These are phyloP conservation scores for Redunca redunca DNA, from an alignment of 2,113 vertebrate genomes.

Conservation along the genomic window DNA sequence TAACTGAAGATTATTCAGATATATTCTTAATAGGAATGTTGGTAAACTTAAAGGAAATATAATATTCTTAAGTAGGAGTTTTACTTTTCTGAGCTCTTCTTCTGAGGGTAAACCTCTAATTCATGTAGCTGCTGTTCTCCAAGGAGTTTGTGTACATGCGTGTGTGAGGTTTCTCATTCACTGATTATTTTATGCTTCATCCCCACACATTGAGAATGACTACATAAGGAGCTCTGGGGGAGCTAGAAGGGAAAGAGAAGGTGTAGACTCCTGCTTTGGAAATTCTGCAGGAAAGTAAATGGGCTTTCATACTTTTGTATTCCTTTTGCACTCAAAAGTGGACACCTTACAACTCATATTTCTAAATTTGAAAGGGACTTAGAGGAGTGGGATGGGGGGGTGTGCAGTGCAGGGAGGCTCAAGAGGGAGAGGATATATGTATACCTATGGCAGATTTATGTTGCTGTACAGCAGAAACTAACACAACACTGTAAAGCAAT, in stretches of 20 bases:
- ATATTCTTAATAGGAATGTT: background rate
- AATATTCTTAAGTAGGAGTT: background rate
- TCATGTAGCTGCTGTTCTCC: background rate
- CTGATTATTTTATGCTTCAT: background rate
- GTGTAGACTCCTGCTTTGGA: background rate
- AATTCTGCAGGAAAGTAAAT: slow-evolving; percentile 2
- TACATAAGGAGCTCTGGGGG: background rate
- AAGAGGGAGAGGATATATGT: background rate
- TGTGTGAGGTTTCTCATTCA: background rate
- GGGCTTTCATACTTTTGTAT: background rate
- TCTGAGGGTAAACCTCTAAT: background rate
- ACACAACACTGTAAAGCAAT: background rate
- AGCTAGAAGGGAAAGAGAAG: background rate
- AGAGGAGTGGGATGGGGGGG: background rate
- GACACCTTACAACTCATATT: background rate
- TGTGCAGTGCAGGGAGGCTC: background rate
- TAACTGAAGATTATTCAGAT: background rate
- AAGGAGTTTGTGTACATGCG: background rate
- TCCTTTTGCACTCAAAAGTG: background rate
- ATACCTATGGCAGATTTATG: background rate
- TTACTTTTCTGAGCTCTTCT: background rate
- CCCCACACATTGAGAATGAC: background rate
- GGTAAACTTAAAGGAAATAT: background rate
- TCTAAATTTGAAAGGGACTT: background rate
- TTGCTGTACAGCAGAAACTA: background rate